Evolutionary conservation across 2,113 vertebrate species (phyloP), one percentile per base, ranked within the genome.

Genomic region (Amia ocellicauda): DNA sequence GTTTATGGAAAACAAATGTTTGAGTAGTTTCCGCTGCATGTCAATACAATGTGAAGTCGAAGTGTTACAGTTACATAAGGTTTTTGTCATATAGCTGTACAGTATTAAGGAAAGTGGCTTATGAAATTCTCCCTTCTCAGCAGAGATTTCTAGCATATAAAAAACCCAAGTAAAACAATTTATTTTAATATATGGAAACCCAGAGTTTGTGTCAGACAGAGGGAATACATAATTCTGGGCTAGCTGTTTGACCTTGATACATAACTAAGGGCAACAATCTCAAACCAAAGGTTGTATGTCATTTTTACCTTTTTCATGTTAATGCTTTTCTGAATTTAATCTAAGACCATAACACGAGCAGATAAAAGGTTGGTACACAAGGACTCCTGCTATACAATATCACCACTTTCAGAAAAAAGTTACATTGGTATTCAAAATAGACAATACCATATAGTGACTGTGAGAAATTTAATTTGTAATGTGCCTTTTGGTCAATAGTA

Each of bases 221-320:
- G 2, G 64, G 69, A 69, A 72, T 78, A 74, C 70, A 82, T 81
- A 85, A 79, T 79, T 66, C 62, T 55, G 58, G 68, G 41, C 69
- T 68, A 73, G 66, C 49, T 74, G 60, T 74, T 76, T 82, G 81
- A 84, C 81, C 85, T 82, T 70, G 70, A 79, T 72, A 77, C 68
- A 65, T 80, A 80, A 82, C 77, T 80, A 74, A 82, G 75, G 76
- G 76, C 75, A 81, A 77, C 71, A 71, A 81, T 69, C 69, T 66
- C 58, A 23, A 69, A 72, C 56, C 70, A 78, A 31, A 63, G 75
- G 67, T 64, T 74, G 57, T 67, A 24, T 74, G 69, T 69, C 69
- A 75, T 78, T 78, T 83, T 60, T 63, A 69, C 73, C 74, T 76
- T 78, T 80, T 80, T 77, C 78, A 80, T 82, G 76, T 80, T 78